These are phyloP conservation scores for Trissoscelio sp. DNA, from an alignment of 2,888 invertebrate genomes.

Conservation along the genomic window DNA sequence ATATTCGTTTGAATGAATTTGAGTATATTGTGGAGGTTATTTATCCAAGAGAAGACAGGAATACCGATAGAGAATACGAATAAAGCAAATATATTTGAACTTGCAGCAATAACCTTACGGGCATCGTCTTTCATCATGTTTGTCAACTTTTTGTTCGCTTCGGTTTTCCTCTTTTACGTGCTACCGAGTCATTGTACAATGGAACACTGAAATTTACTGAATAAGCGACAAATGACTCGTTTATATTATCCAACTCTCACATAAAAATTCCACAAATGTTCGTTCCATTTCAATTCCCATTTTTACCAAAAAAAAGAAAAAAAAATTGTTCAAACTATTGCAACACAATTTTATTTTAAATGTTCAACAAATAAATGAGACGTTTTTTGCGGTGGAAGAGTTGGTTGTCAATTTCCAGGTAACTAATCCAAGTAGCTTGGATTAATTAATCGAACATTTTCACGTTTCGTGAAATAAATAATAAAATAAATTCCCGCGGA, in stretches of 20 bases:
- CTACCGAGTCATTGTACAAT: not conserved
- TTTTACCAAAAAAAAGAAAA: too few relatives aligned
- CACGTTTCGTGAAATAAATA: slow-evolving; percentile 6
- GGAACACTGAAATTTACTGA: not conserved
- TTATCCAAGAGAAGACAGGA: slow-evolving; percentile 4
- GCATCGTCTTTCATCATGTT: slow-evolving; percentile 20
- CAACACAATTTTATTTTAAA: too few relatives aligned
- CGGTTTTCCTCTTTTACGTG: not conserved
- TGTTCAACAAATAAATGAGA: too few relatives aligned
- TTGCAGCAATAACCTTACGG: slow-evolving; percentile 27
- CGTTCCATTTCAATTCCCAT: too few relatives aligned
- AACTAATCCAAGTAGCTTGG: too few relatives aligned
- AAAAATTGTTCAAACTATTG: too few relatives aligned
- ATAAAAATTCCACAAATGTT: too few relatives aligned
- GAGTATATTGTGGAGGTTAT: slow-evolving; percentile 11
- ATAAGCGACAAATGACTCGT: not conserved
- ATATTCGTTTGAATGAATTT: not conserved
- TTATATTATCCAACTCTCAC: not conserved
- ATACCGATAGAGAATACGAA: slow-evolving; percentile 12
- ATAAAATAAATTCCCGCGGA: slow-evolving; percentile 22
- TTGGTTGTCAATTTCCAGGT: too few relatives aligned
- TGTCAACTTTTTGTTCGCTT: slow-evolving; percentile 14
- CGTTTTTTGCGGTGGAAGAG: too few relatives aligned
- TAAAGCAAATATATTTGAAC: slow-evolving; percentile 37
- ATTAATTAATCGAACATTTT: slow-evolving; percentile 5